phyloP scores from a whole-genome alignment of 2,888 invertebrate species.

The Seira musarum region DNA sequence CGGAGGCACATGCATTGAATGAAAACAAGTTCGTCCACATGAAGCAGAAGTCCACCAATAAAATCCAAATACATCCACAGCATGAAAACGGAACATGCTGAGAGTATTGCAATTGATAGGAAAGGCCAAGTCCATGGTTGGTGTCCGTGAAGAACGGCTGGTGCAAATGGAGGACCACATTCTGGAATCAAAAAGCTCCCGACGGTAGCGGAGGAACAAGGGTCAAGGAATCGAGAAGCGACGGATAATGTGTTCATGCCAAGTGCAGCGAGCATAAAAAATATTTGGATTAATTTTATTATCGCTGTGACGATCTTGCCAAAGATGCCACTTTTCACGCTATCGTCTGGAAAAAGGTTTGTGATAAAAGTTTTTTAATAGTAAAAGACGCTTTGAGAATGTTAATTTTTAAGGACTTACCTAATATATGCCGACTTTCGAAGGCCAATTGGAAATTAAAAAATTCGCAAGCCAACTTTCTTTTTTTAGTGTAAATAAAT shows the following conservation, averaged over 20 bases:
- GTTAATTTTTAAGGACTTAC: slow-evolving; percentile 12
- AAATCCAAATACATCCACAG: slow-evolving; percentile 16
- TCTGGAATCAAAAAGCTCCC: slow-evolving; percentile 20
- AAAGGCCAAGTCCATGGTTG: too few relatives aligned
- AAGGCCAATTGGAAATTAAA: slow-evolving; percentile 24
- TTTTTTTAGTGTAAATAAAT: neutral
- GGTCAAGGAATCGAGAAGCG: slow-evolving; percentile 14
- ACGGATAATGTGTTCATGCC: neutral
- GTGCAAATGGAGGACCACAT: neutral
- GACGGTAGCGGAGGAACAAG: slow-evolving; percentile 19
- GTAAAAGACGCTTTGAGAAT: too few relatives aligned
- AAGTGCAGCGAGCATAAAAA: slow-evolving; percentile 1
- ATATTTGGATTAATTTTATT: too few relatives aligned
- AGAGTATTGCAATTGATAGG: neutral
- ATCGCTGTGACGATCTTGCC: too few relatives aligned
- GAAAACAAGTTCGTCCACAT: slow-evolving; percentile 14
- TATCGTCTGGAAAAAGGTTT: neutral
- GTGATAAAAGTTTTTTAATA: neutral
- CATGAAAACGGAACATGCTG: neutral
- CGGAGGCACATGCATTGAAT: slow-evolving; percentile 20
- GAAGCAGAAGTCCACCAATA: slow-evolving; percentile 22
- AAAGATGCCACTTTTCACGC: slow-evolving; percentile 18
- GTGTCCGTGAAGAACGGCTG: too few relatives aligned
- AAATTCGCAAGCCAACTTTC: neutral
- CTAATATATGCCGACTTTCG: slow-evolving; percentile 23